Base-by-base conservation (phyloP, 2,888 invertebrate genomes). In the Eledona agricola region DNA sequence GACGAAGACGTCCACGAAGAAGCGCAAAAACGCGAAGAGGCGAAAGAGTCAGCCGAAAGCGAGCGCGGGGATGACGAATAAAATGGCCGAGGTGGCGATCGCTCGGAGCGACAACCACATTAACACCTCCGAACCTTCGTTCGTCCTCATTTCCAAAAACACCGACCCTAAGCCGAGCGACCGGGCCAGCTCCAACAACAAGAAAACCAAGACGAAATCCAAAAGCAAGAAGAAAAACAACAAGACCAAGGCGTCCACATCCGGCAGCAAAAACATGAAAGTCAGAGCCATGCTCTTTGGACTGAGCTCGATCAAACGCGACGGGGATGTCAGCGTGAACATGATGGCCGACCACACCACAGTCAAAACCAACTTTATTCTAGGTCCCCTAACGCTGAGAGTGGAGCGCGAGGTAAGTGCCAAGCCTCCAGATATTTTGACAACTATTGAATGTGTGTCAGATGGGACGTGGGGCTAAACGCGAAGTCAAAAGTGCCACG, bases 401-500 rank as follows among this genome's bases (percentile, higher is more conserved):
- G 92, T 89, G 0, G 88, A 89, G 71, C 86, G 88, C 75, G 88
- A 88, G 80, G 85, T 85, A 74, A 58, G 64, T 43, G 32, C 28
- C 35, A 9, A 10, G n/a, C 28, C 13, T 78, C 9, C 75, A 76
- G 53, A 77, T 77, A 66, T 16, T 28, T 42, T 15, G n/a, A 19
- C 3, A 13, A 7, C 4, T 32, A 17, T 5, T 42, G 42, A 35
- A 35, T 13, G 49, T 31, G 45, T 72, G 75, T 16, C 65, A 86
- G 83, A 86, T 90, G 64, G 89, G 89, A 26, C 83, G 87, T 55
- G 89, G 89, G 23, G 87, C 86, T 20, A 88, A 90, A 67, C 86
- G 90, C 65, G 90, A 90, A 76, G 77, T 92, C 53, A 87, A 91
- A 72, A 91, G 90, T 62, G 93, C 93, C 1, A 92, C 91, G 0